Conservation (phyloP, 2,113 vertebrate species). For the Bungarus multicinctus region DNA sequence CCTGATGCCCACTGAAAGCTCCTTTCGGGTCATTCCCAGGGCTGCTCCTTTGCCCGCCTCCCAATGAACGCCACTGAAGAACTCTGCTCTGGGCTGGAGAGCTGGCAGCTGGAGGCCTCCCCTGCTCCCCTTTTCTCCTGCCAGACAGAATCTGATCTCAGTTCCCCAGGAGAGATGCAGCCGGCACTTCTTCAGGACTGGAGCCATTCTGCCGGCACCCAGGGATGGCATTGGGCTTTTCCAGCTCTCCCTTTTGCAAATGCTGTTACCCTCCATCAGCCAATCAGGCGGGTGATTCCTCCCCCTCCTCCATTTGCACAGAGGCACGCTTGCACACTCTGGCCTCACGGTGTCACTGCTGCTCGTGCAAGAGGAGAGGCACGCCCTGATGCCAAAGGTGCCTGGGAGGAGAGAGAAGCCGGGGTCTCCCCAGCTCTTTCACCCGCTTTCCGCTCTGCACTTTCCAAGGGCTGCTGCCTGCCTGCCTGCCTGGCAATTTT, state of each 20-base stretch:
- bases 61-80: neutral
- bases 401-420: conserved; percentile 43
- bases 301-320: neutral
- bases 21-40: neutral
- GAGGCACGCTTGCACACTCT: neutral
- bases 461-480: neutral
- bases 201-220: neutral
- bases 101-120: neutral
- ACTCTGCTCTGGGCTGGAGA: neutral
- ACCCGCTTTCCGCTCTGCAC: conserved; percentile 56
- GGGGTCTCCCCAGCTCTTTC: conserved; percentile 62
- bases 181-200: neutral
- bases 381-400: conserved; percentile 12
- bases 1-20: neutral
- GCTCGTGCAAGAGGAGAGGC: neutral
- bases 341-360: neutral
- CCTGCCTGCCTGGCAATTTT: neutral
- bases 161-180: neutral
- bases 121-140: neutral
- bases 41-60: neutral
- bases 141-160: neutral
- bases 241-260: neutral
- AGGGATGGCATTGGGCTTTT: neutral
- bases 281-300: neutral
- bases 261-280: neutral